These are phyloP conservation scores for Heliconius nattereri DNA, from an alignment of 1,140 invertebrate genomes.

Conservation along the genomic window DNA sequence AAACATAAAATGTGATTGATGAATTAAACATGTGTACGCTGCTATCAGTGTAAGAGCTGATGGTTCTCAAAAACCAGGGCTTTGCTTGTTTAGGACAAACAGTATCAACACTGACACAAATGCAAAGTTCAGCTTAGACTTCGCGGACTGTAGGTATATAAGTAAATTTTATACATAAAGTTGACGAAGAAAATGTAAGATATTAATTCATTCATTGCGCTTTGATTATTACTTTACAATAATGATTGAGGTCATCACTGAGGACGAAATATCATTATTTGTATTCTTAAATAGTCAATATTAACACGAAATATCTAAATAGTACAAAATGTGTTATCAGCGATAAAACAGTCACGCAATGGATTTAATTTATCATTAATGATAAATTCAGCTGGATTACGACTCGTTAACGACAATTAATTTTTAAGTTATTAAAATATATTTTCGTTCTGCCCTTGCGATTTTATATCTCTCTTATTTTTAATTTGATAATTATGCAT, in stretches of 20 bases:
- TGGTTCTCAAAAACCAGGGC: no score
- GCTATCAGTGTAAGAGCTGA: no score
- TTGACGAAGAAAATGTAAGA: not conserved
- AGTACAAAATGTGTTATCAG: slow-evolving; percentile 36
- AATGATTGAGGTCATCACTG: not conserved
- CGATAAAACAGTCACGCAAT: slow-evolving; percentile 51
- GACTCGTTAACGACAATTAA: slow-evolving; percentile 12
- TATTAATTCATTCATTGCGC: not conserved
- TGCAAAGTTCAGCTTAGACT: no score
- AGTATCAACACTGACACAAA: no score
- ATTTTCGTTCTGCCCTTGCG: not conserved
- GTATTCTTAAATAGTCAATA: slow-evolving; percentile 12
- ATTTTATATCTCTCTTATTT: not conserved
- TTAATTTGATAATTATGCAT: not conserved
- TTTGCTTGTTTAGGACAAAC: no score
- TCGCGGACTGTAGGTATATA: no score
- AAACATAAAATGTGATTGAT: no score
- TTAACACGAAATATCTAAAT: slow-evolving; percentile 16
- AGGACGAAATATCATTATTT: not conserved
- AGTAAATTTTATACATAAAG: no score
- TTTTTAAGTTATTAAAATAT: not conserved
- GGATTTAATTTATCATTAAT: slow-evolving; percentile 43
- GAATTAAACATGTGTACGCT: no score
- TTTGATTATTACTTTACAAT: not conserved
- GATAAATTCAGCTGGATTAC: slow-evolving; percentile 32